A percentile compares a stretch with the other conserved stretches of the same genome.
Evolutionary conservation across 2,888 invertebrate genomes (phyloP).

Genomic region (Ashinkailepas kermadecensis): DNA sequence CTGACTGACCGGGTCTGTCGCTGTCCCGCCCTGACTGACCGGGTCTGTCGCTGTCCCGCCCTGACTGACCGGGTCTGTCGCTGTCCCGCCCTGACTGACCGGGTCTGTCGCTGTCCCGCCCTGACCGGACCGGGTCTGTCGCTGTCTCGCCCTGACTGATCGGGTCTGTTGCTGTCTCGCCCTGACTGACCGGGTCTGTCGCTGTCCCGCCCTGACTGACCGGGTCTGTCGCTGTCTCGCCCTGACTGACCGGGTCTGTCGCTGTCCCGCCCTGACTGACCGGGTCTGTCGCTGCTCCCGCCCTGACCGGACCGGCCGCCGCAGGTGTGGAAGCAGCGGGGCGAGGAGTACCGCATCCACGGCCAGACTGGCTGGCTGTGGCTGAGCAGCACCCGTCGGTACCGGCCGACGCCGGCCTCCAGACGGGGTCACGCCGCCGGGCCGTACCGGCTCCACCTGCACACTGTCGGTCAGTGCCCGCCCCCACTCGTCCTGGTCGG

Average conservation of each 20-base stretch:
- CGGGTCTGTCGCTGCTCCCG: neutral
- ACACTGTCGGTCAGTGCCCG: too few relatives aligned
- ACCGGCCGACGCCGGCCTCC: neutral
- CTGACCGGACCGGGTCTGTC: neutral
- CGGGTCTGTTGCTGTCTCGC: neutral
- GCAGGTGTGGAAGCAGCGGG: conserved; percentile 88
- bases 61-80: neutral
- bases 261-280: neutral
- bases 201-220: neutral
- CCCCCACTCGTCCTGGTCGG: too few relatives aligned
- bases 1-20: neutral
- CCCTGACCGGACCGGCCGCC: neutral
- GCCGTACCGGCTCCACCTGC: neutral
- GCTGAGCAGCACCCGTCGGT: conserved; percentile 60
- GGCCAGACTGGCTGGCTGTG: conserved; percentile 98
- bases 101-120: neutral
- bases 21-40: neutral
- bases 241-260: neutral
- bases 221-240: neutral
- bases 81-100: neutral
- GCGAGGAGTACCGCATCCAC: conserved; percentile 94
- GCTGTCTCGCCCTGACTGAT: neutral
- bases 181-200: neutral
- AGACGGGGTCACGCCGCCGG: neutral
- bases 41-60: too few relatives aligned